A percentile compares a stretch with the other conserved stretches of the same genome.
phyloP scores from a whole-genome alignment of 2,797 vertebrate genomes.

The Schizothorax lantsangensis region DNA sequence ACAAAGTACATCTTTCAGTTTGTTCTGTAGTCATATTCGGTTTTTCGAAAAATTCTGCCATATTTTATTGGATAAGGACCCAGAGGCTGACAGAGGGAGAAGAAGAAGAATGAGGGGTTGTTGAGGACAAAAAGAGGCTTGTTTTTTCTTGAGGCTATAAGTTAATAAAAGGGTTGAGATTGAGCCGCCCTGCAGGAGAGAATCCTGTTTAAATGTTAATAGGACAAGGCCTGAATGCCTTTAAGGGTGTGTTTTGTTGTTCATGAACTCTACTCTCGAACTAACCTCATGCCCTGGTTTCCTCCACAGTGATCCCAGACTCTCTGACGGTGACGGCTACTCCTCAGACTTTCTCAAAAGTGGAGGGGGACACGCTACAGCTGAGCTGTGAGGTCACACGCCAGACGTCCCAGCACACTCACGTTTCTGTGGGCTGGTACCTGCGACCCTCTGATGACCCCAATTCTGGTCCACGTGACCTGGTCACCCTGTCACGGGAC shows the following conservation, averaged over 20 bases:
- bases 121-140: conserved; percentile 37
- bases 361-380: conserved; percentile 91
- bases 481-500: conserved; percentile 90
- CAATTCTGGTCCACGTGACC: conserved; percentile 76
- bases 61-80: conserved; percentile 20
- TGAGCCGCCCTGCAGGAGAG: conserved; percentile 47
- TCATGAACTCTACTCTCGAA: conserved; percentile 21
- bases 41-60: neutral
- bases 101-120: conserved; percentile 27
- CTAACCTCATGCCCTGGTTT: conserved; percentile 5
- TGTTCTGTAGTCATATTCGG: neutral
- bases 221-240: conserved; percentile 5
- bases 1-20: neutral
- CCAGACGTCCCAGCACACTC: conserved; percentile 89
- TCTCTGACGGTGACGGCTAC: conserved; percentile 83
- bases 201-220: conserved; percentile 61
- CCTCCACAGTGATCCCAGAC: conserved; percentile 89
- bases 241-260: conserved; percentile 21
- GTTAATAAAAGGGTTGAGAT: conserved; percentile 53
- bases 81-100: conserved; percentile 3
- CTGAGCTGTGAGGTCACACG: conserved; percentile 90
- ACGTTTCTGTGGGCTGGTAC: conserved; percentile 92
- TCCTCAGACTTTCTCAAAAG: conserved; percentile 89
- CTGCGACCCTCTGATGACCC: conserved; percentile 82
- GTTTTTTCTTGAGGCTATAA: conserved; percentile 41